These are phyloP conservation scores for Cryptomyrus ogoouensis DNA, from an alignment of 2,113 vertebrate genomes.

Conservation along the genomic window DNA sequence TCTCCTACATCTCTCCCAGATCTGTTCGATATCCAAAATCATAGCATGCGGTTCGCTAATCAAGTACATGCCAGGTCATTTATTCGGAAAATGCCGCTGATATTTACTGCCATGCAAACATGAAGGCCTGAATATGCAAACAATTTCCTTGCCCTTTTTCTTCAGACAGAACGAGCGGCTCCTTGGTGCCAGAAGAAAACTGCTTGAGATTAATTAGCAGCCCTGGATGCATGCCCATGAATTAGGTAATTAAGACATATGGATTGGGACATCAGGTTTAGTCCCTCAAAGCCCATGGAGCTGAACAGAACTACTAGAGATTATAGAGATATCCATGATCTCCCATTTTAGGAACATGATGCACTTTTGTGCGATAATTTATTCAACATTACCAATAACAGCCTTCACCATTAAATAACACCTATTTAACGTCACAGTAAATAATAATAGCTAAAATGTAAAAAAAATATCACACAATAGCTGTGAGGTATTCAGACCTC, in stretches of 20 bases:
- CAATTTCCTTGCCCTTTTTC: neutral
- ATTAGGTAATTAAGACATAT: neutral
- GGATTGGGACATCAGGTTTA: neutral
- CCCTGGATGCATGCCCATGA: neutral
- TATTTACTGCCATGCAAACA: neutral
- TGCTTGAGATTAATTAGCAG: neutral
- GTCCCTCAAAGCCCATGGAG: neutral
- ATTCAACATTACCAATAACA: neutral
- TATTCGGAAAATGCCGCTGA: neutral
- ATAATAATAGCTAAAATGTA: neutral
- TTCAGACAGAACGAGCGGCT: neutral
- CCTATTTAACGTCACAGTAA: neutral
- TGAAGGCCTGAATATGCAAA: neutral
- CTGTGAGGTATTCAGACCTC: slow-evolving; percentile 25
- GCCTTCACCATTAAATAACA: neutral
- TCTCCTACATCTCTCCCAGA: neutral
- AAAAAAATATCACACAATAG: neutral
- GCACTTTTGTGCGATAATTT: neutral
- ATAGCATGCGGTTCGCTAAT: neutral
- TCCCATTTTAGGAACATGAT: neutral
- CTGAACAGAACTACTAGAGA: neutral
- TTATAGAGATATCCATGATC: neutral
- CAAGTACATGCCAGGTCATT: neutral
- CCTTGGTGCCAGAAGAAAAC: neutral
- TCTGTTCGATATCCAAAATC: neutral